These are phyloP conservation scores for Battus philenor DNA, from an alignment of 1,140 invertebrate genomes.

Conservation along the genomic window DNA sequence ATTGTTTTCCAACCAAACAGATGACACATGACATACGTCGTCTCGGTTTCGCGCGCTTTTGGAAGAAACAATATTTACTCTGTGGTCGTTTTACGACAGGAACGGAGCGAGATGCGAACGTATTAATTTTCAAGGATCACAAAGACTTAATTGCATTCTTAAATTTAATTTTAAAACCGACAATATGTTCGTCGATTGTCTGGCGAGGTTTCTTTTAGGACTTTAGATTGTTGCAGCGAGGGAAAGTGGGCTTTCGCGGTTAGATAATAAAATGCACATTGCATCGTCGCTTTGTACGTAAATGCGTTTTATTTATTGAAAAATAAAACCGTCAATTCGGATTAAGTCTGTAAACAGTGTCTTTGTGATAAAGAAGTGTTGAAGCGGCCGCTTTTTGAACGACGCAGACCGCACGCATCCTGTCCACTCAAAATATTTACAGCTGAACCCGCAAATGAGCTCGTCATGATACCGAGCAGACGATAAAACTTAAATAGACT, in stretches of 20 bases:
- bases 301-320: conserved; percentile 44
- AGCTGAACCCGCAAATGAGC: conserved; percentile 4
- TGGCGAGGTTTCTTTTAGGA: conserved; percentile 24
- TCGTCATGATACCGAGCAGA: too few relatives aligned
- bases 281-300: conserved; percentile 44
- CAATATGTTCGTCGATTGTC: conserved; percentile 49
- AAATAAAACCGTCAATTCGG: conserved; percentile 39
- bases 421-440: conserved; percentile 8
- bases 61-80: conserved; percentile 34
- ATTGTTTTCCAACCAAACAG: conserved; percentile 25
- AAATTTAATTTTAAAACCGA: conserved; percentile 69
- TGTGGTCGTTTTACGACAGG: conserved; percentile 51
- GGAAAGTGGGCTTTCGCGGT: conserved; percentile 50
- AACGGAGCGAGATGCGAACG: conserved; percentile 36
- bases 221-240: conserved; percentile 40
- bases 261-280: conserved; percentile 50
- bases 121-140: conserved; percentile 64
- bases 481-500: too few relatives aligned
- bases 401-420: conserved; percentile 13
- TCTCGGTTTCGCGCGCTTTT: conserved; percentile 24
- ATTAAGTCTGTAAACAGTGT: conserved; percentile 23
- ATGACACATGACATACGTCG: conserved; percentile 36
- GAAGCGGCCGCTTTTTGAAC: conserved; percentile 7
- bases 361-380: conserved; percentile 23
- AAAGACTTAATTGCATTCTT: conserved; percentile 63